phyloP scores from a whole-genome alignment of 2,888 invertebrate species.

The Phaonia tiefii region DNA sequence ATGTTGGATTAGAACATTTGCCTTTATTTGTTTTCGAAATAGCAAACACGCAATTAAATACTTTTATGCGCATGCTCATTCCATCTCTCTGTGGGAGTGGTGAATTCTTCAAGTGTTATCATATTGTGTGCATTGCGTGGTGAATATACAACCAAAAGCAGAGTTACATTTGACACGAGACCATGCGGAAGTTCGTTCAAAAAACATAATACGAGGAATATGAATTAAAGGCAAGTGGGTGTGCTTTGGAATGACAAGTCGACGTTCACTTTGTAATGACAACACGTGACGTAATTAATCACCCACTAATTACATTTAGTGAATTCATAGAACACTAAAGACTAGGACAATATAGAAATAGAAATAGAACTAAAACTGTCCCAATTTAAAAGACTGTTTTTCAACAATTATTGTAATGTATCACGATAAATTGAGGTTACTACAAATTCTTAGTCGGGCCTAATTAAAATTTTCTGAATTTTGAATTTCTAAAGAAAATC shows the following conservation, averaged over 20 bases:
- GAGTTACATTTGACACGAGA: conserved; percentile 25
- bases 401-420: too few relatives aligned
- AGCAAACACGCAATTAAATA: conserved; percentile 20
- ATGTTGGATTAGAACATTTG: not conserved
- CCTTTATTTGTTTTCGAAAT: conserved; percentile 2
- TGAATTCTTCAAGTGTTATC: conserved; percentile 2
- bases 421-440: too few relatives aligned
- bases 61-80: conserved; percentile 19
- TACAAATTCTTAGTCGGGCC: too few relatives aligned
- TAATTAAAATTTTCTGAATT: too few relatives aligned
- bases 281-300: not conserved
- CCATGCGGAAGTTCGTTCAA: conserved; percentile 2
- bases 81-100: not conserved
- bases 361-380: too few relatives aligned
- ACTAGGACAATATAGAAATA: too few relatives aligned
- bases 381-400: too few relatives aligned
- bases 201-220: not conserved
- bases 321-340: not conserved
- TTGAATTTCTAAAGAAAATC: too few relatives aligned
- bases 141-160: not conserved
- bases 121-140: not conserved
- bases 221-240: not conserved
- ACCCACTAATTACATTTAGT: not conserved
- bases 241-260: not conserved
- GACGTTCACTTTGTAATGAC: conserved; percentile 4